A percentile compares a stretch with the other conserved stretches of the same genome.
Evolutionary conservation across 92 coral and sea anemone species (phyloP).

Genomic region (Umimayanthus kanabou): DNA sequence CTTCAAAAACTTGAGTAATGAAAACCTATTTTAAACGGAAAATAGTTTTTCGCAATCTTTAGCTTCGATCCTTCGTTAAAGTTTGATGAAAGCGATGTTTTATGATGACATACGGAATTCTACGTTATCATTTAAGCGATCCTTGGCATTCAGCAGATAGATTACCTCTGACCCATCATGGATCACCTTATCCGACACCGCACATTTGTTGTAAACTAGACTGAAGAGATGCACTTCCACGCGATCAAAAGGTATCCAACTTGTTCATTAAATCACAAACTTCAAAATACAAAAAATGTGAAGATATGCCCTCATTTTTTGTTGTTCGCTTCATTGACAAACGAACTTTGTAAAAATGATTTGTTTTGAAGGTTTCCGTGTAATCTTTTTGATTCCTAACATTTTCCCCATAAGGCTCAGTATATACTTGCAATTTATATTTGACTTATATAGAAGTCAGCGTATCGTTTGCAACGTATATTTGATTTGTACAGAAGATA

Average conservation of each 20-base stretch:
- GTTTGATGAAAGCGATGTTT: neutral
- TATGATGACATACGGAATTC: neutral
- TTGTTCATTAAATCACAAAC: neutral
- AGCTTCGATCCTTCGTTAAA: neutral
- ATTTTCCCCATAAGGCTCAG: too few relatives aligned
- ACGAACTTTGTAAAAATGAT: too few relatives aligned
- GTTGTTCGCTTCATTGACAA: too few relatives aligned
- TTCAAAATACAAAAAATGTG: neutral
- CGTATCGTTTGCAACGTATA: neutral
- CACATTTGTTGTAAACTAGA: neutral
- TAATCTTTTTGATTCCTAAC: neutral
- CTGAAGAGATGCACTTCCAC: neutral
- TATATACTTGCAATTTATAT: neutral
- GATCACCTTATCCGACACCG: too few relatives aligned
- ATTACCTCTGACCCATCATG: neutral
- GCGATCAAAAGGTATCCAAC: too few relatives aligned
- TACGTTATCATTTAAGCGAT: neutral
- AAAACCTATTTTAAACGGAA: neutral
- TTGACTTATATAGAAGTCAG: too few relatives aligned
- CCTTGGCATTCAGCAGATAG: conserved; percentile 13
- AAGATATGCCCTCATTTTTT: too few relatives aligned
- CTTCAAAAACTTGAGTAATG: neutral
- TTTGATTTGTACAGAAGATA: too few relatives aligned
- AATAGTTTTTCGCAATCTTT: neutral
- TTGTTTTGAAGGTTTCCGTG: neutral